Evolutionary conservation across 2,113 vertebrate genomes (phyloP), one percentile per base, ranked within the genome.

Genomic region (Amblyopsis rosae): DNA sequence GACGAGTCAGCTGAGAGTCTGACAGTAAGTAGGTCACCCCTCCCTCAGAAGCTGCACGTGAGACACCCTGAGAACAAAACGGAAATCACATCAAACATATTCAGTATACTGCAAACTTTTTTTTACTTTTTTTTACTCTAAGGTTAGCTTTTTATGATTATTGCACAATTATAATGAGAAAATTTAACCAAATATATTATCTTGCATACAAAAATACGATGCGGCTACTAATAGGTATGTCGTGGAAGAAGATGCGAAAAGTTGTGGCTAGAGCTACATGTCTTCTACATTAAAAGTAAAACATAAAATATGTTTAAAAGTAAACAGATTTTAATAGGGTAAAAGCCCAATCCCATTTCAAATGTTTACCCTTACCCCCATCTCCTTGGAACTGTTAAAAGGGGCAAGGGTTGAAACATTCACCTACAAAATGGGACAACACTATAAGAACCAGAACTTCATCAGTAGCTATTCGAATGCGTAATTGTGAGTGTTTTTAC

Each of bases 1-100:
- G 9, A 3, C 1, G n/a, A 11, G 45, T 67, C 5, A 54, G 75
- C 13, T 76, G 80, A 2, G 73, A 76, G 73, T 76, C 60, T 0
- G 1, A 47, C 6, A 87, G 2, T 6, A 0, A 59, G 76, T 81
- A 85, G 0, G 0, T 70, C 64, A 88, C 79, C 41, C 47, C 72
- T 7, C 49, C 49, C 4, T 72, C 46, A 16, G 67, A 41, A 17
- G 83, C 79, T 51, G 55, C 68, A 19, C 9, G 58, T 3, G 63
- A 65, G 48, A 63, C 49, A 0, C 50, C 58, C 90, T 91, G 70
- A 32, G n/a, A 46, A 69, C 50, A 84, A 46, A 83, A 46, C 41
- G 78, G 12, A 33, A 6, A 0, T 57, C 2, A 53, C 32, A 19
- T 72, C 6, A 70, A 13, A 65, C 11, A 58, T 50, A 75, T n/a